Base-by-base conservation (phyloP, 2,888 invertebrate genomes). In the Rotaria macrura region DNA sequence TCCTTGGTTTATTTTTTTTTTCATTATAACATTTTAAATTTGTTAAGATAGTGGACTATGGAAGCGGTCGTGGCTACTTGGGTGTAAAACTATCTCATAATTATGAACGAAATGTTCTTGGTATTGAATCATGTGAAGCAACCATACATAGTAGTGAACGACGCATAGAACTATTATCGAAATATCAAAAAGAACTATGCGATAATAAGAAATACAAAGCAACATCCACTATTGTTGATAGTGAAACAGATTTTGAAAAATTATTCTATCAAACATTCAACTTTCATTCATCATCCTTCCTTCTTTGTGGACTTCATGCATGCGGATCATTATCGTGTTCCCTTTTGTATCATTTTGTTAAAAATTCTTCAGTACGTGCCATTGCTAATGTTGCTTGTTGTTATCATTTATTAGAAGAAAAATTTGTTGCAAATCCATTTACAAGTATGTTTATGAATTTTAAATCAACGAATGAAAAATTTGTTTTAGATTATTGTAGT, bases 391-490 rank as follows among this genome's bases (percentile, higher is more conserved):
- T 85, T 47, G 84, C 85, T 14, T 85, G 85, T 55, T 85, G 85
- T 84, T 85, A 85, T 34, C 84, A 85, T 84, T 79, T 85, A 72
- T 74, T 85, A 20, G 84, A 84, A 72, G 85, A 85, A 84, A 85
- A 85, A 74, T 85, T 72, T 79, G 34, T 84, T 14, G 65, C 65
- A 74, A 84, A 84, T 54, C 20, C 54, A 20, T 40, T 84, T 17
- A 84, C 72, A n/a, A 74, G 43, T 65, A 49, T 49, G 49, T 17
- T 1, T 9, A 49, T 1, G 49, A 49, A 49, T 14, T 49, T 49
- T 1, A 49, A 9, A 49, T 17, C 17, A 17, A 1, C 0, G 17
- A 49, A 17, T 17, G 14, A 83, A 49, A 83, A 83, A n/a, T 72
- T 84, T 83, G 29, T 34, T n/a, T 52, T 79, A 84, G 84, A 84